Percentiles rank a stretch among this genome's conserved stretches.
phyloP scores from a whole-genome alignment of 2,797 vertebrate genomes.

The Leptodactylus fallax region DNA sequence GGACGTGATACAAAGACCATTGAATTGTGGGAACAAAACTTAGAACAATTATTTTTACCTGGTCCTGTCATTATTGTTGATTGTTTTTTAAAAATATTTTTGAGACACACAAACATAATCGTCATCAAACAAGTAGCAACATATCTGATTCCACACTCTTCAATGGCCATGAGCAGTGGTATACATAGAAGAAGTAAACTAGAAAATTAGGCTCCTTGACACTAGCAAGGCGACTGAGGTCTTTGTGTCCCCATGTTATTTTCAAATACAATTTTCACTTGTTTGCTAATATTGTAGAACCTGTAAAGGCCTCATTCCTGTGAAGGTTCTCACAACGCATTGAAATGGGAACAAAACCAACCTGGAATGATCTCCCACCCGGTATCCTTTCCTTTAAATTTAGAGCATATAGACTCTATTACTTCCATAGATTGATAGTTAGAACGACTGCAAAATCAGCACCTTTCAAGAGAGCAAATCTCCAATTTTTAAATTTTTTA shows the following conservation, averaged over 20 bases:
- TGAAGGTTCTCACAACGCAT: background rate
- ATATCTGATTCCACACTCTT: background rate
- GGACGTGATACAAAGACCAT: slow-evolving; percentile 20
- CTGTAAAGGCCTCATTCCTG: background rate
- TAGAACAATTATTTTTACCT: slow-evolving; percentile 1
- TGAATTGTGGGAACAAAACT: slow-evolving; percentile 33
- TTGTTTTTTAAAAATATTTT: background rate
- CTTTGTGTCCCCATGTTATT: background rate
- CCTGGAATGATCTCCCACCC: background rate
- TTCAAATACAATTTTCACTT: background rate
- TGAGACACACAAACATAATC: slow-evolving; percentile 1
- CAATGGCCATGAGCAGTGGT: background rate
- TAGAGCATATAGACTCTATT: too few relatives aligned
- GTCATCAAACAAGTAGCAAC: background rate
- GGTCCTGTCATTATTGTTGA: slow-evolving; percentile 17
- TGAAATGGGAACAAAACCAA: background rate
- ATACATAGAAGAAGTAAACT: background rate
- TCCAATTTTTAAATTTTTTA: too few relatives aligned
- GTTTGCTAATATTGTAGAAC: background rate
- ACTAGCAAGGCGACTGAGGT: background rate
- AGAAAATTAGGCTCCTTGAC: background rate
- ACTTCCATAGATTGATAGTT: background rate
- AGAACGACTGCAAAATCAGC: too few relatives aligned
- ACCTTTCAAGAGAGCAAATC: too few relatives aligned
- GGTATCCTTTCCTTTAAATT: too few relatives aligned